phyloP scores from a whole-genome alignment of 2,113 vertebrate species.

The Ophiodon elongatus region DNA sequence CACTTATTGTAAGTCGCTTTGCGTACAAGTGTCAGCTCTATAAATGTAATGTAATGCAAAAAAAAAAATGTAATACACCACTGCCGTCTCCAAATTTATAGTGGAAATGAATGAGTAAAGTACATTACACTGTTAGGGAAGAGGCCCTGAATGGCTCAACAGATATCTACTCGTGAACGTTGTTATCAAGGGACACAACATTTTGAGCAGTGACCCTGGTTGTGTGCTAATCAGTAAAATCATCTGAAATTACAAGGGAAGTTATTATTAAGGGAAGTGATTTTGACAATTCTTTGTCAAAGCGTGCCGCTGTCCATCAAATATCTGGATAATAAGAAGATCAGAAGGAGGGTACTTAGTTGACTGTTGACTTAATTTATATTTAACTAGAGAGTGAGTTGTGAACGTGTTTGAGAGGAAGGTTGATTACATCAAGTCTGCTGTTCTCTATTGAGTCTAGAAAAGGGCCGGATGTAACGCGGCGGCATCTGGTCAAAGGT shows the following conservation, averaged over 20 bases:
- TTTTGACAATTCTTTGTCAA: neutral
- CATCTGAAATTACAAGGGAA: neutral
- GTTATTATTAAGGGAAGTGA: neutral
- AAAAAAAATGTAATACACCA: too few relatives aligned
- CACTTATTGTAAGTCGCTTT: neutral
- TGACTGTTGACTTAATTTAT: neutral
- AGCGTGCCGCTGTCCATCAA: neutral
- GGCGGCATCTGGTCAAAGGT: slow-evolving; percentile 57
- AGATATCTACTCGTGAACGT: neutral
- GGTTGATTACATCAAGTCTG: slow-evolving; percentile 26
- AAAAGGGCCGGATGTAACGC: slow-evolving; percentile 5
- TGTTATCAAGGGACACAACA: neutral
- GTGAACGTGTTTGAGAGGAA: neutral
- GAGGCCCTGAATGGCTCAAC: neutral
- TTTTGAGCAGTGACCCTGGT: neutral
- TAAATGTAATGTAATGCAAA: neutral
- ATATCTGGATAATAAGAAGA: neutral
- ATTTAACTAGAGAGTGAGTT: neutral
- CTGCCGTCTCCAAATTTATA: too few relatives aligned
- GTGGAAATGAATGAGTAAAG: neutral
- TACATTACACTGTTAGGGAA: neutral
- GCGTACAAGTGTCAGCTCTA: too few relatives aligned
- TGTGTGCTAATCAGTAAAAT: neutral
- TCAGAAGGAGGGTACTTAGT: neutral
- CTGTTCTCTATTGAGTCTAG: neutral